These are phyloP conservation scores for Chlamydotis undulata DNA, from an alignment of 2,113 vertebrate genomes.

Conservation along the genomic window DNA sequence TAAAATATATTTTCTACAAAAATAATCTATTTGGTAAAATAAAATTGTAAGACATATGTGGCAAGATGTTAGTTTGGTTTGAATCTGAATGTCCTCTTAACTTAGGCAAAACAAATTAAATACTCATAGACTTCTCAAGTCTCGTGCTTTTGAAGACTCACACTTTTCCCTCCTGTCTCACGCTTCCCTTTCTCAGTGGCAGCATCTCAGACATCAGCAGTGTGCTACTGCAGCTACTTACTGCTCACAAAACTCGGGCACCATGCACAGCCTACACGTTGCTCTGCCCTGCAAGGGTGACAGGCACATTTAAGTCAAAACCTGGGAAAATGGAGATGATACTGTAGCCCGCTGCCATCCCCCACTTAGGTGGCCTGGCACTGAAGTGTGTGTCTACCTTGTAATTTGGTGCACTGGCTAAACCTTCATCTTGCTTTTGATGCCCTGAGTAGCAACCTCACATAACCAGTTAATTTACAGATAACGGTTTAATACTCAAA, in stretches of 20 bases:
- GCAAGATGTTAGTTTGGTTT: neutral
- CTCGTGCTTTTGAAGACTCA: neutral
- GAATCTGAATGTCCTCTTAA: neutral
- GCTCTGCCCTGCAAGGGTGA: neutral
- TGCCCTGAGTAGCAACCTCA: neutral
- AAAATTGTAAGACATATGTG: neutral
- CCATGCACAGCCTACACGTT: rapidly evolving
- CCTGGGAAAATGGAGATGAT: neutral
- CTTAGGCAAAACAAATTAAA: neutral
- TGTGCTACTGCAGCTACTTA: neutral
- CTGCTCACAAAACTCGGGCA: neutral
- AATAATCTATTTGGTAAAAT: neutral
- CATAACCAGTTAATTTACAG: neutral
- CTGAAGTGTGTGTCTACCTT: neutral
- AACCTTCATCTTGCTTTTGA: neutral
- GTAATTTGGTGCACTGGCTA: neutral
- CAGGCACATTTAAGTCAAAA: neutral
- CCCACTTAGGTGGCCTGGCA: neutral
- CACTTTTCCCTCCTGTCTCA: neutral
- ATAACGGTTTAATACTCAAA: neutral
- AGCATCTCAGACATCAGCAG: neutral
- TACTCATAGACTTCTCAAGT: neutral
- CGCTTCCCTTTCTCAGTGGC: neutral
- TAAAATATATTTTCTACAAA: neutral
- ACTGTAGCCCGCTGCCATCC: neutral